Conservation (phyloP, 2,113 vertebrate genomes). For the Ptilonorhynchus violaceus region DNA sequence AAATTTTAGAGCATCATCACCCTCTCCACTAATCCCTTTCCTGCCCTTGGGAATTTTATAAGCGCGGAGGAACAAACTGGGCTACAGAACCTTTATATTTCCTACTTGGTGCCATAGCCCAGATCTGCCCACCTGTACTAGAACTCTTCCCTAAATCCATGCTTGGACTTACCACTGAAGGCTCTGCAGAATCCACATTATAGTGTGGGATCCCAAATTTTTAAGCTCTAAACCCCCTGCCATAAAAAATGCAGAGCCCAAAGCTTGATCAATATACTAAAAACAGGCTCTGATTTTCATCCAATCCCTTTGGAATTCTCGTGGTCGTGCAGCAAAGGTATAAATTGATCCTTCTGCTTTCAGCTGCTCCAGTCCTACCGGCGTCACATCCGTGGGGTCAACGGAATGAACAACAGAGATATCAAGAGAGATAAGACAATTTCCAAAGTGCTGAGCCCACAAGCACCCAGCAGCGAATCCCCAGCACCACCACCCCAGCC, state of each 20-base stretch:
- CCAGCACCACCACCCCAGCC: not conserved
- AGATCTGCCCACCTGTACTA: not conserved
- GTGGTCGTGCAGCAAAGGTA: not conserved
- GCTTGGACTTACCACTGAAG: not conserved
- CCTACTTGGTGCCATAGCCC: not conserved
- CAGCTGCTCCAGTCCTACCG: not conserved
- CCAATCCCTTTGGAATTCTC: rapidly evolving
- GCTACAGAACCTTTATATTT: not conserved
- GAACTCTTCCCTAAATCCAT: not conserved
- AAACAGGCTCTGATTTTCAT: not conserved
- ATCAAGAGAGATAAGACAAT: not conserved
- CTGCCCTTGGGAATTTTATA: not conserved
- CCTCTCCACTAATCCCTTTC: not conserved
- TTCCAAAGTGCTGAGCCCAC: not conserved
- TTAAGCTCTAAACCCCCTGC: not conserved
- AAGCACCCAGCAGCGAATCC: not conserved
- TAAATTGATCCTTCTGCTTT: not conserved
- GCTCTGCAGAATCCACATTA: not conserved
- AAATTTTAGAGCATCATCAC: not conserved
- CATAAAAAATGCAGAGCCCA: not conserved
- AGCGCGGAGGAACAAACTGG: not conserved
- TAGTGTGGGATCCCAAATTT: not conserved
- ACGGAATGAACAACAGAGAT: not conserved
- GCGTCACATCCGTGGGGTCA: not conserved
- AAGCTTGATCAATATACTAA: not conserved